Percentiles rank a stretch among this genome's conserved stretches.
Conservation (phyloP, 2,113 vertebrate species). For the Chloebia gouldiae region DNA sequence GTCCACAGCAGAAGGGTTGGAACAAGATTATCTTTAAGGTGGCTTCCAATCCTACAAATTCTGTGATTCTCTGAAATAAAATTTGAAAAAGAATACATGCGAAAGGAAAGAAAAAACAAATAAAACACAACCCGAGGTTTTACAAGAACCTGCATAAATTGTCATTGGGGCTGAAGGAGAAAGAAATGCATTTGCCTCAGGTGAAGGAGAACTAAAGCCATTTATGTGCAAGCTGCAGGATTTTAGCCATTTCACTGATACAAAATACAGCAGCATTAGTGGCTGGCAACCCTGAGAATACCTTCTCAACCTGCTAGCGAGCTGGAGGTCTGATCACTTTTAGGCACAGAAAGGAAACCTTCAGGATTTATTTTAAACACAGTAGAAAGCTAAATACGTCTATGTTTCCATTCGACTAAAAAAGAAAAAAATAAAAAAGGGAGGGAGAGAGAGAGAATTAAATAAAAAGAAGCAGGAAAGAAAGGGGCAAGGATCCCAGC, state of each 20-base stretch:
- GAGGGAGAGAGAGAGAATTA: accelerated
- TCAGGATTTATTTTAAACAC: background rate
- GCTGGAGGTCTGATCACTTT: background rate
- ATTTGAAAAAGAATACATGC: background rate
- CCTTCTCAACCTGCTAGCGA: background rate
- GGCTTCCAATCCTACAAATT: background rate
- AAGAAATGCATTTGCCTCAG: background rate
- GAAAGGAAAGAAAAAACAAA: background rate
- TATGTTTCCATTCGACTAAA: accelerated
- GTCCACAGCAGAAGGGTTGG: background rate
- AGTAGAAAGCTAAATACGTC: accelerated
- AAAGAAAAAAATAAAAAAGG: too few relatives aligned
- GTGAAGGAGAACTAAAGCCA: background rate
- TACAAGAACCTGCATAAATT: background rate
- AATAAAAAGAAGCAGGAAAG: background rate
- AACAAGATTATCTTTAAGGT: background rate
- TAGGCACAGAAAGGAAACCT: background rate
- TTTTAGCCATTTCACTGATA: background rate
- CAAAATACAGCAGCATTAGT: background rate
- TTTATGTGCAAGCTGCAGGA: background rate
- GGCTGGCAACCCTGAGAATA: background rate
- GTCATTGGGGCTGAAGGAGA: background rate
- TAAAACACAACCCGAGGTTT: background rate
- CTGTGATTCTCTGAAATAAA: background rate
- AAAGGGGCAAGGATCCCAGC: accelerated